Base-by-base conservation (phyloP, 2,888 invertebrate genomes). In the Drosophila sordidula region DNA sequence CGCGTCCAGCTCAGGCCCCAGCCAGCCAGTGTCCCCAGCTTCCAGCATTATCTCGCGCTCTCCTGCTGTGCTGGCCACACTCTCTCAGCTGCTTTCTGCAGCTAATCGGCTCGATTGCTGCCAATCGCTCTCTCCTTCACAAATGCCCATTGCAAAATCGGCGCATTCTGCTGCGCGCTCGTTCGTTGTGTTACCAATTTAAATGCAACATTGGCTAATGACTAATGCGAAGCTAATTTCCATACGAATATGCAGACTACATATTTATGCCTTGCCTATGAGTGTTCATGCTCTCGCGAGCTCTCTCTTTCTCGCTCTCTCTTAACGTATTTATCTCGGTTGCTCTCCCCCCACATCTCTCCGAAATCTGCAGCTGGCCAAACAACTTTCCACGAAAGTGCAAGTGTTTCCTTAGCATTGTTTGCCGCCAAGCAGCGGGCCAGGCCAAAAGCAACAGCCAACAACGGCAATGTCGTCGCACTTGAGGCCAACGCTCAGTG, bases 401-500 rank as follows among this genome's bases (percentile, higher is more conserved):
- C 80, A 88, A 90, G 83, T 82, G 72, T 83, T 89, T 80, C 82
- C 87, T 78, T 80, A 83, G 79, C 90, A 87, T 83, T 89, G 84
- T 82, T 26, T 9, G 29, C 29, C 44, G 39, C 22, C 34, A 32
- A 61, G 29, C 46, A 32, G 51, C 42, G 32, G 51, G 22, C 65
- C 56, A 25, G 59, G 52, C 52, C 32, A 32, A 16, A 51, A 51
- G 6, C 36, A 41, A 32, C 45, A 36, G 12, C 45, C 63, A 69
- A 63, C 57, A 59, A 56, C 57, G 45, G 50, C 65, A 78, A 72
- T 75, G 73, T 73, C 70, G 70, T 65, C 70, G 69, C 72, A 69
- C 75, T 79, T 69, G 64, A 71, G 63, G 34, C 64, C 49, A 36
- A 14, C 46, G 36, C 9, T 36, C 34, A 32, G 25, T 22, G 50